Base-by-base conservation (phyloP, 1,140 invertebrate genomes). In the Micrasema longulum region DNA sequence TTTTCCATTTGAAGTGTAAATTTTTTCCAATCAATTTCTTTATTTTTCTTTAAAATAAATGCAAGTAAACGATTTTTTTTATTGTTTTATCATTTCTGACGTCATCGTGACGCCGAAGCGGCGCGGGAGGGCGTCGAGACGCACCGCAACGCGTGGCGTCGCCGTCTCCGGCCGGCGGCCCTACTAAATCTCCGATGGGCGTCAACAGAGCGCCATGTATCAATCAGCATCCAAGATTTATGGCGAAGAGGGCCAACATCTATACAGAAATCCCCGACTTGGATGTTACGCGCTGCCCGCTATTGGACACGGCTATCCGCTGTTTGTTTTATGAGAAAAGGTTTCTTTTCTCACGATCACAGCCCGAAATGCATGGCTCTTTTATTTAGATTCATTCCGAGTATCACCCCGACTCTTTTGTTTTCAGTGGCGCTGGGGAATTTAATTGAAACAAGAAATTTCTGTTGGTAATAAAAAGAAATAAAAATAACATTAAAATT, bases 111-210 rank as follows among this genome's bases (percentile, higher is more conserved):
- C 26, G 26, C 26, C 26, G 26, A 31, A 2, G 35, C 36, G 35
- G 10, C 36, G 6, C 31, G 16, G 14, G 36, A 35, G 6, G 36
- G 12, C 52, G 57, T 22, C 35, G 53, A 57, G n/a, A 12, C 50
- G 6, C 11, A 47, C 48, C 53, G 52, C 22, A 31, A 41, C 43
- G 41, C 45, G 57, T 45, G 16, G 38, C 62, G 43, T 73, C 43
- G 35, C 36, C 52, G 62, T 67, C 22, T 50, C 35, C 52, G 55
- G 52, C 66, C 50, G 26, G 53, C 47, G 22, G 81, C 81, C n/a
- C n/a, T n/a, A 83, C 79, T 85, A 85, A 85, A 85, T 85, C 84
- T 84, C 82, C 73, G 78, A 83, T 85, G 84, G 84, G 84, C 84
- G 84, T 85, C 83, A 84, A 81, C 83, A 80, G 76, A 80, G 79